Evolutionary conservation across 2,888 invertebrate genomes (phyloP), one percentile per base, ranked within the genome.

Genomic region (Oscheius sp.): DNA sequence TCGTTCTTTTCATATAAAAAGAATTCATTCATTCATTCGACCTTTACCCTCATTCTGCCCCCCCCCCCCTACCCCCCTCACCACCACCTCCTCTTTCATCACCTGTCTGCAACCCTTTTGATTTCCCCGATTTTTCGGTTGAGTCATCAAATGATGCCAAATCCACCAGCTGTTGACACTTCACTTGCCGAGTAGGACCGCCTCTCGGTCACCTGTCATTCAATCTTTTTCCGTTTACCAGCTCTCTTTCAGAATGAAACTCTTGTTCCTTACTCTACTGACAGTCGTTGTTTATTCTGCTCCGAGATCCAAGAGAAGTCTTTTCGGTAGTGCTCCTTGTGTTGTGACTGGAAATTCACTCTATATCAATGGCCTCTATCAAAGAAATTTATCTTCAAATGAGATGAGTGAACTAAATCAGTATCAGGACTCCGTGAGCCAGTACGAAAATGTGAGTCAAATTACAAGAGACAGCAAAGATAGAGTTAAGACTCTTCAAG

Each of bases 311-410:
- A 72, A 78, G 22, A 20, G 51, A 22, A 47, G 56, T 4, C n/a
- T n/a, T n/a, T 36, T 66, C 32, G 66, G 66, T 9, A 57, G 66
- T 33, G 32, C 66, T 12, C 50, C 66, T 12, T 66, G 66, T 56
- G 56, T 56, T 12, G 66, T 66, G 30, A 66, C 66, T 28, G 66
- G 77, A 51, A 79, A 80, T 64, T 72, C 68, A 28, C 75, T 84
- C 54, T 84, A 72, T 62, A 73, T 81, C 57, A 84, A 84, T 63
- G 82, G 82, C 36, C 75, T 80, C 64, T 66, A 72, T 33, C 71
- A 74, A 22, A 74, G 81, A 44, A 72, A 84, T 20, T 63, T 84
- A 70, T 80, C 74, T 9, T 67, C 74, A n/a, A 74, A 70, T 9
- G 83, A 83, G 66, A 71, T 74, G 67, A 54, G 63, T 26, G 75